Evolutionary conservation across 2,888 invertebrate genomes (phyloP).

Genomic region (Drosophila picticornis): DNA sequence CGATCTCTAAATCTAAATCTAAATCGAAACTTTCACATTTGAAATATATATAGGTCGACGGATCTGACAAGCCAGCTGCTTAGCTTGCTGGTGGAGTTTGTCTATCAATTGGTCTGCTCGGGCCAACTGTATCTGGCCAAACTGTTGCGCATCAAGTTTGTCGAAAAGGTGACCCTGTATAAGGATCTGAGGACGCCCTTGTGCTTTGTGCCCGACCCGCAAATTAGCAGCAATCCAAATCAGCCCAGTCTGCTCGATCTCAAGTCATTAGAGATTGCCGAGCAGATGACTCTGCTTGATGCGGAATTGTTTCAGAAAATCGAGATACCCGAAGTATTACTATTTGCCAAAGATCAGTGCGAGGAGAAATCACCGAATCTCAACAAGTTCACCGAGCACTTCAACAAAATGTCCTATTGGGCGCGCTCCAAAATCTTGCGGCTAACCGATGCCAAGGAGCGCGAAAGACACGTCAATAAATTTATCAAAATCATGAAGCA

Average conservation of each 20-base stretch:
- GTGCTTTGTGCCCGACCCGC: constrained; percentile 67
- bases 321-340: constrained; percentile 97
- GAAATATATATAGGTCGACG: constrained; percentile 88
- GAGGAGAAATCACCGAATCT: constrained; percentile 98
- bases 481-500: constrained; percentile 99
- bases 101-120: constrained; percentile 95
- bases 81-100: constrained; percentile 95
- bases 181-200: constrained; percentile 83
- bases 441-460: constrained; percentile 96
- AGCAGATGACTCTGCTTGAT: constrained; percentile 99
- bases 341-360: constrained; percentile 99
- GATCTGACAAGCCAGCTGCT: constrained; percentile 93
- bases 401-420: constrained; percentile 99
- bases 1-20: not conserved
- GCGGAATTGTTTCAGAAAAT: constrained; percentile 98
- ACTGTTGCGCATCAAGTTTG: constrained; percentile 94
- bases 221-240: constrained; percentile 84
- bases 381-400: constrained; percentile 98
- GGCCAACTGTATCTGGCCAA: constrained; percentile 97
- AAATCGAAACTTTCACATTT: not conserved
- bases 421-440: constrained; percentile 96
- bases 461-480: constrained; percentile 97
- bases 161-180: constrained; percentile 89
- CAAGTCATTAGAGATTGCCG: constrained; percentile 97
- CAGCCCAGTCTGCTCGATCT: constrained; percentile 93